phyloP scores from a whole-genome alignment of 2,113 vertebrate species.

The Vulpes vulpes region DNA sequence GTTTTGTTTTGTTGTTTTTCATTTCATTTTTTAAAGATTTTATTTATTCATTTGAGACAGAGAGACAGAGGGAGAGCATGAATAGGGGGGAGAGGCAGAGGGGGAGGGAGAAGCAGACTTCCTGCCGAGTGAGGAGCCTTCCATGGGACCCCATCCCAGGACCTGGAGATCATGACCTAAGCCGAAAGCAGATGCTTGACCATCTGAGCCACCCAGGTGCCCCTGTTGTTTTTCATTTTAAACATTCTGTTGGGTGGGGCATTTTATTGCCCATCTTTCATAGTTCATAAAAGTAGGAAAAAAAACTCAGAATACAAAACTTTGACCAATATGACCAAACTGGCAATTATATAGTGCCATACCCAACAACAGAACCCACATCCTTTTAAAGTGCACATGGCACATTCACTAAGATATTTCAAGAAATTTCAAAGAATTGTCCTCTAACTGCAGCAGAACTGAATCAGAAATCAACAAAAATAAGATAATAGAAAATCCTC shows the following conservation, averaged over 20 bases:
- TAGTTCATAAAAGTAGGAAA: background rate
- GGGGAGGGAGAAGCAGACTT: no score
- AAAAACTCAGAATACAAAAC: background rate
- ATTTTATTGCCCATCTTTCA: background rate
- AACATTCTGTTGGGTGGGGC: background rate
- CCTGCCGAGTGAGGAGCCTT: no score
- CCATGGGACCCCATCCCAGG: no score
- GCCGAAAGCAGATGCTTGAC: no score
- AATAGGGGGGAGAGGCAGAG: no score
- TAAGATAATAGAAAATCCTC: background rate
- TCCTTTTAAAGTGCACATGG: background rate
- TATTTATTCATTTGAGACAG: no score
- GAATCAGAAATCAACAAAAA: background rate
- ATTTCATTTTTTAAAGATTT: background rate
- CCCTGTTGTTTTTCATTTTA: background rate
- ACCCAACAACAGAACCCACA: background rate
- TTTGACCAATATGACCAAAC: background rate
- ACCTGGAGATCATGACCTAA: no score
- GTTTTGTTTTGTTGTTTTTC: background rate
- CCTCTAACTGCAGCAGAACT: background rate
- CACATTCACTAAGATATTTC: background rate
- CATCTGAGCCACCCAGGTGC: no score
- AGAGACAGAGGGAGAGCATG: no score
- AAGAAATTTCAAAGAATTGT: background rate
- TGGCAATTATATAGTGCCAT: background rate